Evolutionary conservation across 1,140 invertebrate genomes (phyloP).

Genomic region (Dreissena rostriformis): DNA sequence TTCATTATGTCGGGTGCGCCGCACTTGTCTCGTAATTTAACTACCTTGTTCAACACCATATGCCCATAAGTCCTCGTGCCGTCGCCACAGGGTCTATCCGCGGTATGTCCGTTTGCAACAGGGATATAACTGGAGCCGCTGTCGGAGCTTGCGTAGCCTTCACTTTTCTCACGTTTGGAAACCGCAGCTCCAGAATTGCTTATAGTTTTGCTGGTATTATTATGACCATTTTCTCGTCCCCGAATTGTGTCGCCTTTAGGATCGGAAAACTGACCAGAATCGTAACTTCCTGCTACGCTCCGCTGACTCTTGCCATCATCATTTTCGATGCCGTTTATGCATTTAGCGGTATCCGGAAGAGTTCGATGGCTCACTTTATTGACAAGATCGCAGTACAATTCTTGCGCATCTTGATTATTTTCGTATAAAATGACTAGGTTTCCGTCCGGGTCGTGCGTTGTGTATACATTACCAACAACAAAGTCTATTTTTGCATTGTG

Average conservation of each 20-base stretch:
- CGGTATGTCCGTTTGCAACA: background rate
- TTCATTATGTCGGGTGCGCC: too few species aligned
- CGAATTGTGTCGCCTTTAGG: conserved; percentile 1
- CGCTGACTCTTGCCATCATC: conserved; percentile 47
- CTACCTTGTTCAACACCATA: too few species aligned
- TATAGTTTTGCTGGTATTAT: too few species aligned
- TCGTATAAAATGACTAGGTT: conserved; percentile 56
- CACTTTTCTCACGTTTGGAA: conserved; percentile 30
- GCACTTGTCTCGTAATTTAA: too few species aligned
- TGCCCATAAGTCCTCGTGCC: too few species aligned
- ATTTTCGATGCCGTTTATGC: background rate
- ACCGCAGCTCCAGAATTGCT: too few species aligned
- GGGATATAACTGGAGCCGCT: conserved; percentile 31
- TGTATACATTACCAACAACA: conserved; percentile 41
- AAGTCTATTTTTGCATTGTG: conserved; percentile 16
- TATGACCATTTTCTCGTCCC: background rate
- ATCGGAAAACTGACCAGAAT: conserved; percentile 57
- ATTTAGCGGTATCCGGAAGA: background rate
- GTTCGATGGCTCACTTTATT: background rate
- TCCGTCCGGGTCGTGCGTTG: conserved; percentile 56
- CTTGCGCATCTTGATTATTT: conserved; percentile 5
- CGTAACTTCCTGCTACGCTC: conserved; percentile 47
- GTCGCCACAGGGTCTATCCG: too few species aligned
- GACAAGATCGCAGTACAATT: conserved; percentile 20
- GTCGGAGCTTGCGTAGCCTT: conserved; percentile 44